phyloP scores from a whole-genome alignment of 1,140 invertebrate genomes.

The Apis mellifera region DNA sequence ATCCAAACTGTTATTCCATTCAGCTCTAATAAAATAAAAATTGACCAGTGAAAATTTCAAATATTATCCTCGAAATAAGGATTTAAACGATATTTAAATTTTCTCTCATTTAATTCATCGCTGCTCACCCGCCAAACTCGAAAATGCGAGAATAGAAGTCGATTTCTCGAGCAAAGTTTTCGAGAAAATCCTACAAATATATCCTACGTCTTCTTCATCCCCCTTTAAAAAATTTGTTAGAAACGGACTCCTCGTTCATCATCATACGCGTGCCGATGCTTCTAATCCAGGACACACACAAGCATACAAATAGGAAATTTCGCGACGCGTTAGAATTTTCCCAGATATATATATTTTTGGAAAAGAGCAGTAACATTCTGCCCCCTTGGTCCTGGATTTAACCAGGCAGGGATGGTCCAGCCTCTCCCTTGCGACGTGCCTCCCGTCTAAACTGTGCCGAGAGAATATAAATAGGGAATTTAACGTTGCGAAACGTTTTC shows the following conservation, averaged over 20 bases:
- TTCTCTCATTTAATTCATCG: background rate
- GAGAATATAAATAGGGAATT: slow-evolving; percentile 72
- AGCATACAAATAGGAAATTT: slow-evolving; percentile 53
- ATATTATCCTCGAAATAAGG: background rate
- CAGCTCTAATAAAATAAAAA: too few species aligned
- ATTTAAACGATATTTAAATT: background rate
- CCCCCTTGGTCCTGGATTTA: slow-evolving; percentile 19
- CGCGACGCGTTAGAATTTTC: slow-evolving; percentile 22
- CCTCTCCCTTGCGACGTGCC: slow-evolving; percentile 16
- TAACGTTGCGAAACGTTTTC: slow-evolving; percentile 60
- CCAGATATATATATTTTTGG: slow-evolving; percentile 3
- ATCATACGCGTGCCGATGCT: background rate
- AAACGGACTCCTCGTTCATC: too few species aligned
- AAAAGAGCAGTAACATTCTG: background rate
- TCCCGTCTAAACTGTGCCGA: slow-evolving; percentile 46
- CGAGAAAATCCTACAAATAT: background rate
- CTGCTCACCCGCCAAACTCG: background rate
- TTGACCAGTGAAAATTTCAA: too few species aligned
- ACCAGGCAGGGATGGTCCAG: background rate
- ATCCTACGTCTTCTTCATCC: background rate
- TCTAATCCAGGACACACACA: slow-evolving; percentile 31
- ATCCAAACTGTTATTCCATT: too few species aligned
- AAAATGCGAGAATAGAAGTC: background rate
- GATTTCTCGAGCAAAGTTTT: slow-evolving; percentile 10
- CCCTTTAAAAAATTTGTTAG: too few species aligned